phyloP scores from a whole-genome alignment of 92 coral and sea anemone species.

The Epizoanthus scotinus region DNA sequence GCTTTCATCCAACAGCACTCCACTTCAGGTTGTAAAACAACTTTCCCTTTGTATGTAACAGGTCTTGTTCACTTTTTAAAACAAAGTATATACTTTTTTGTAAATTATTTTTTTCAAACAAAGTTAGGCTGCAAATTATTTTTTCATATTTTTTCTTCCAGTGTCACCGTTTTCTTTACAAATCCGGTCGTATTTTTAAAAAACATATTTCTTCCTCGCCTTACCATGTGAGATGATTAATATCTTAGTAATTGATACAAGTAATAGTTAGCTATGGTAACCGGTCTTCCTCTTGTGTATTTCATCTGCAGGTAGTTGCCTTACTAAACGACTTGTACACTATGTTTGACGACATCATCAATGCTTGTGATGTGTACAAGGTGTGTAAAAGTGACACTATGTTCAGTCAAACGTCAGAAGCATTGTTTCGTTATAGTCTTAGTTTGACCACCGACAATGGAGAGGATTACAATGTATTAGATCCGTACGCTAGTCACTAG shows the following conservation, averaged over 20 bases:
- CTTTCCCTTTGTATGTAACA: not conserved
- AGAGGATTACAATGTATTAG: not conserved
- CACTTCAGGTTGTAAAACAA: constrained; percentile 65
- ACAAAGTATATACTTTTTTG: too few species aligned
- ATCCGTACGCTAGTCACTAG: not conserved
- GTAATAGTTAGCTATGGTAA: not conserved
- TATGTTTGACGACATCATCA: constrained; percentile 81
- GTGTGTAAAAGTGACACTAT: constrained; percentile 36
- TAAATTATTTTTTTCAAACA: too few species aligned
- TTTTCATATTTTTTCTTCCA: too few species aligned
- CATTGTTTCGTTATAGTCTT: not conserved
- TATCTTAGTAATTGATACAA: too few species aligned
- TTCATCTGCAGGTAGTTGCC: constrained; percentile 65
- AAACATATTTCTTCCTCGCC: too few species aligned
- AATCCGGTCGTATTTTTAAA: too few species aligned
- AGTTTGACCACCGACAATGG: too few species aligned
- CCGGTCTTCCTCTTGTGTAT: not conserved
- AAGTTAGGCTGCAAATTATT: too few species aligned
- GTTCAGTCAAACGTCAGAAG: not conserved
- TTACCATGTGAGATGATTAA: too few species aligned
- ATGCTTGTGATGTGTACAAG: constrained; percentile 81
- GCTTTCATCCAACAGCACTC: constrained; percentile 79
- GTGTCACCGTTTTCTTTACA: too few species aligned
- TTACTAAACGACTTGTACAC: constrained; percentile 84
- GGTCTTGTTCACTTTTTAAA: not conserved